Conservation (phyloP, 2,888 invertebrate genomes). For the Macaria liturata region DNA sequence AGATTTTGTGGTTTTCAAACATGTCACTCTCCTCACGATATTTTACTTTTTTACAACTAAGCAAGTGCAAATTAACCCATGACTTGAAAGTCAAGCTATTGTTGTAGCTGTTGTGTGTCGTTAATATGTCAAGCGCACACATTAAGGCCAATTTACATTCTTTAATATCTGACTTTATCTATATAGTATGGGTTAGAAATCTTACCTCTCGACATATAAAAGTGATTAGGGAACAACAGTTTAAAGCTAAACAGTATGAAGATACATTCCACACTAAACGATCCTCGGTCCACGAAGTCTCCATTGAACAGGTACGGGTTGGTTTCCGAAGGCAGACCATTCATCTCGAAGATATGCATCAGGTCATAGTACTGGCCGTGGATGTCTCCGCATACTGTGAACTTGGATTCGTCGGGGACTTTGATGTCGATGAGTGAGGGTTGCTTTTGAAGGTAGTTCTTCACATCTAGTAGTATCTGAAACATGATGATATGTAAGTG, state of each 20-base stretch:
- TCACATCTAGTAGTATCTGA: conserved; percentile 96
- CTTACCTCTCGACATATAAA: conserved; percentile 98
- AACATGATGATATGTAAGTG: conserved; percentile 39
- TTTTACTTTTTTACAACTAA: too few species aligned
- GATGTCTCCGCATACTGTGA: conserved; percentile 99
- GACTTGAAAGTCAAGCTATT: too few species aligned
- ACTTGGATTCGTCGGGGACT: conserved; percentile 93
- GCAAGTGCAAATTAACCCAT: too few species aligned
- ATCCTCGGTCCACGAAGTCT: conserved; percentile 99
- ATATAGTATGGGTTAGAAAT: conserved; percentile 1
- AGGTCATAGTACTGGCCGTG: conserved; percentile 99
- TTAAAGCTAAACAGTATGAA: conserved; percentile 98
- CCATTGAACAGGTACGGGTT: conserved; percentile 99
- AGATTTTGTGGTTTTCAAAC: too few species aligned
- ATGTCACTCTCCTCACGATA: too few species aligned
- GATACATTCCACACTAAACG: conserved; percentile 99
- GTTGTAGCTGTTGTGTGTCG: too few species aligned
- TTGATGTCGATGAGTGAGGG: conserved; percentile 95
- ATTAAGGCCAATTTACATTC: too few species aligned
- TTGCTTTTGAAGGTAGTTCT: conserved; percentile 91
- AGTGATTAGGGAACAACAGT: conserved; percentile 96
- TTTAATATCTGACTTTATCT: too few species aligned
- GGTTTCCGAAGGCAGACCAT: conserved; percentile 96
- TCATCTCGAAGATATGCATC: conserved; percentile 98
- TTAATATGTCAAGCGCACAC: too few species aligned